A percentile compares a stretch with the other conserved stretches of the same genome.
These are phyloP conservation scores for Eunapius fragilis DNA, from an alignment of 37 sponge, comb jelly and placozoan species.

Conservation along the genomic window DNA sequence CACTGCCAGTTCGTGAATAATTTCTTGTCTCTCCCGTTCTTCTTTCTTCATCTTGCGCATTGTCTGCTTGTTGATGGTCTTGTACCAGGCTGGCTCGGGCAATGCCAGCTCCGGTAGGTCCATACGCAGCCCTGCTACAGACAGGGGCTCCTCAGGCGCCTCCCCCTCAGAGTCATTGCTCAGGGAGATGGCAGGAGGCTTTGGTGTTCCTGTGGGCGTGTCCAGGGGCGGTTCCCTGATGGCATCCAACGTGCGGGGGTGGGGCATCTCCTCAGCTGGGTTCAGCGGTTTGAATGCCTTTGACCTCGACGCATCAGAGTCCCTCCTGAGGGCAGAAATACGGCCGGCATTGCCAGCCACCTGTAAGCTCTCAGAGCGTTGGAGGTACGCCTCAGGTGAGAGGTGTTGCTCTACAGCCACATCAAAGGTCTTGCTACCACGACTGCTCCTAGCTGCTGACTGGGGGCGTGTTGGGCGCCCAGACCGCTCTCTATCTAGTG, in stretches of 20 bases:
- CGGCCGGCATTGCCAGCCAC: not conserved
- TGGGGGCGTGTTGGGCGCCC: not conserved
- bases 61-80: constrained; percentile 47
- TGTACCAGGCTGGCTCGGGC: constrained; percentile 54
- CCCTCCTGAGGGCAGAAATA: not conserved
- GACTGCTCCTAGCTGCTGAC: not conserved
- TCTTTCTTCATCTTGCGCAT: constrained; percentile 49
- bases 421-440: not conserved
- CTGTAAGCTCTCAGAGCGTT: not conserved
- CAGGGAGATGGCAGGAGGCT: not conserved
- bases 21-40: constrained; percentile 68
- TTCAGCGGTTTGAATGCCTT: not conserved
- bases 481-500: not conserved
- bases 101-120: constrained; percentile 41
- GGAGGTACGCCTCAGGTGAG: not conserved
- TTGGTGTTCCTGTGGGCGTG: not conserved
- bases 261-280: too few relatives aligned
- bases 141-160: too few relatives aligned
- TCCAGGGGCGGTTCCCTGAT: not conserved
- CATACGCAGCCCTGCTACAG: not conserved
- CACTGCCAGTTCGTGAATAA: constrained; percentile 66
- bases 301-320: not conserved
- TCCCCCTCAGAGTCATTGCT: constrained; percentile 9
- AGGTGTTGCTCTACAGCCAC: not conserved
- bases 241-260: not conserved